Percentiles rank a stretch among this genome's conserved stretches.
These are phyloP conservation scores for Neogale vison DNA, from an alignment of 2,113 vertebrate genomes.

Conservation along the genomic window DNA sequence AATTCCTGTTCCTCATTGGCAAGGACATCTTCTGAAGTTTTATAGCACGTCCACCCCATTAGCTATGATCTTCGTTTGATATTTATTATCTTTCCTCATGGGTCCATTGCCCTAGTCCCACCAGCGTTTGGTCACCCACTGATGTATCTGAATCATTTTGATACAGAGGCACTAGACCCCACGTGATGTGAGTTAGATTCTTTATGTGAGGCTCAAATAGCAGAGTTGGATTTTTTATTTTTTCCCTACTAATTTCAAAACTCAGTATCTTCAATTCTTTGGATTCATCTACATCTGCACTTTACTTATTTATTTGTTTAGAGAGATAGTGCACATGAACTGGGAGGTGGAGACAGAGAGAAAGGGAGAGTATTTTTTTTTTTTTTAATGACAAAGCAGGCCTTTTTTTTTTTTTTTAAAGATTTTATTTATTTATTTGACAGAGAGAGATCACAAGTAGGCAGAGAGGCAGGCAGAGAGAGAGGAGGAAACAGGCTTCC, in stretches of 20 bases:
- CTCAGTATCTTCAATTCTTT: not conserved
- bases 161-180: not conserved
- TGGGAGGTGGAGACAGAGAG: not conserved
- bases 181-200: not conserved
- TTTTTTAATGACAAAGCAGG: too few species aligned
- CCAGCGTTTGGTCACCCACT: rapidly evolving
- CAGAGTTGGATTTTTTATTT: not conserved
- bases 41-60: not conserved
- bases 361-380: not conserved
- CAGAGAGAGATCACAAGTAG: too few species aligned
- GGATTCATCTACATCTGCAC: not conserved
- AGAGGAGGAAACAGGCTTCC: too few species aligned
- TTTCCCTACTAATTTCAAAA: not conserved
- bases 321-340: not conserved
- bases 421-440: too few species aligned
- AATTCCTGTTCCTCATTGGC: not conserved
- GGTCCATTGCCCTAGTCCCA: not conserved
- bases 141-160: not conserved
- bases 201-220: not conserved
- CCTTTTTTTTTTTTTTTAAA: too few species aligned
- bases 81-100: not conserved
- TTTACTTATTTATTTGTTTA: not conserved
- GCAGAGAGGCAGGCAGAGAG: too few species aligned
- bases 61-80: not conserved
- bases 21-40: not conserved